These are phyloP conservation scores for Tinamus major DNA, from an alignment of 2,797 vertebrate species.

Conservation along the genomic window DNA sequence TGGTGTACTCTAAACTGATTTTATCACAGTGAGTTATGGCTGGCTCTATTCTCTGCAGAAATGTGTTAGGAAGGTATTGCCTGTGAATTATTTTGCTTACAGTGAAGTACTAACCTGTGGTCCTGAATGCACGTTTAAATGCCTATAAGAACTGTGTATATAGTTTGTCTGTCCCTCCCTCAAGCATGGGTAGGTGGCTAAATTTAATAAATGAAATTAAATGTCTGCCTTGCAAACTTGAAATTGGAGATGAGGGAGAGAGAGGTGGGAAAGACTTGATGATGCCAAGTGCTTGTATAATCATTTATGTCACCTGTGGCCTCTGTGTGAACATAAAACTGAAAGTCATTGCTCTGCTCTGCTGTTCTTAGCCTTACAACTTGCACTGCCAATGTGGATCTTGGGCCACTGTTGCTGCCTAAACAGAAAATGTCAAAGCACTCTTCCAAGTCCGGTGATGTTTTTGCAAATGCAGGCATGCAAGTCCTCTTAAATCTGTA, in stretches of 20 bases:
- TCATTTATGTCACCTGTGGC: fast-evolving
- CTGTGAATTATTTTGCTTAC: not conserved
- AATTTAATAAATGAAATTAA: not conserved
- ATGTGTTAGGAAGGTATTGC: not conserved
- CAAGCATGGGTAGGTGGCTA: not conserved
- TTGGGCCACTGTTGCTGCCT: not conserved
- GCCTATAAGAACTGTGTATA: not conserved
- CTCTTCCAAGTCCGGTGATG: not conserved
- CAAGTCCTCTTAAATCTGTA: not conserved
- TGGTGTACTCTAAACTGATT: not conserved
- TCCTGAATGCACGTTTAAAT: not conserved
- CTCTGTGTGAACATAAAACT: not conserved
- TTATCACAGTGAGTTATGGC: not conserved
- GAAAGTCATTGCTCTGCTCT: not conserved
- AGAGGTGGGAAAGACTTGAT: not conserved
- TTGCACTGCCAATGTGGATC: not conserved
- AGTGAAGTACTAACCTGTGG: not conserved
- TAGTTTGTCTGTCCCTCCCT: not conserved
- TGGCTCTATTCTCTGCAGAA: not conserved
- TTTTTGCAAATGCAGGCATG: not conserved
- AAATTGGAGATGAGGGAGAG: not conserved
- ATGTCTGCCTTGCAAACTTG: not conserved
- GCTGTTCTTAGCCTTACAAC: not conserved
- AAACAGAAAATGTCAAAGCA: fast-evolving
- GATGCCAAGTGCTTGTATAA: not conserved